Percentiles rank a stretch among this genome's conserved stretches.
Evolutionary conservation across 2,888 invertebrate species (phyloP).

Genomic region (Oeneis ivallda): DNA sequence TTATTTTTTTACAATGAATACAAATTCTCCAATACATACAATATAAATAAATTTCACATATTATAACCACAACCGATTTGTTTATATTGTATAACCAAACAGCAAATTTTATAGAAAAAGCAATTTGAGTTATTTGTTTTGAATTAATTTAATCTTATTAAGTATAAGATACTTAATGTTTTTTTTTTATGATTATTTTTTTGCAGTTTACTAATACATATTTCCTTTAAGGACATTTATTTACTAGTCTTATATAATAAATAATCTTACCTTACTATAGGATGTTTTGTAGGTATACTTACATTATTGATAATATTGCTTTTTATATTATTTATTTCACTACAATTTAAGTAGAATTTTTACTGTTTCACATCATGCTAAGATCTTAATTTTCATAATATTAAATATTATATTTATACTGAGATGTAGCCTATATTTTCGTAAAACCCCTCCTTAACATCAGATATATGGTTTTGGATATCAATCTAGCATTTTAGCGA

Average conservation of each 20-base stretch:
- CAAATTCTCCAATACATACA: not conserved
- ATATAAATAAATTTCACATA: not conserved
- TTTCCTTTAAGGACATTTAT: constrained; percentile 10
- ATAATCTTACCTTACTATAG: constrained; percentile 13
- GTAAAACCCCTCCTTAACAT: no score
- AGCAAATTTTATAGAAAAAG: not conserved
- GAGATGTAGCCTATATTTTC: not conserved
- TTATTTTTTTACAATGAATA: constrained; percentile 16
- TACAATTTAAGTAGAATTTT: constrained; percentile 10
- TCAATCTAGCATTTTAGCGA: not conserved
- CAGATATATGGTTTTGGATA: not conserved
- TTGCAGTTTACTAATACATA: not conserved
- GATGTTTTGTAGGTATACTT: constrained; percentile 7
- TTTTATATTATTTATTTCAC: not conserved
- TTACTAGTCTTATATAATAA: constrained; percentile 11
- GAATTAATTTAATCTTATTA: not conserved
- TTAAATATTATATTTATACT: not conserved
- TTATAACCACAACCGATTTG: not conserved
- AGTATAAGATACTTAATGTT: not conserved
- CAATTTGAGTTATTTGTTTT: not conserved
- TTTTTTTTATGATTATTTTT: not conserved
- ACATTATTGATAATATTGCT: constrained; percentile 10
- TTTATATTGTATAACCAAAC: not conserved
- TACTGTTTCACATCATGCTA: not conserved
- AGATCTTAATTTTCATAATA: not conserved